Evolutionary conservation across 2,797 vertebrate genomes (phyloP).

Genomic region (Graptemys geographica): DNA sequence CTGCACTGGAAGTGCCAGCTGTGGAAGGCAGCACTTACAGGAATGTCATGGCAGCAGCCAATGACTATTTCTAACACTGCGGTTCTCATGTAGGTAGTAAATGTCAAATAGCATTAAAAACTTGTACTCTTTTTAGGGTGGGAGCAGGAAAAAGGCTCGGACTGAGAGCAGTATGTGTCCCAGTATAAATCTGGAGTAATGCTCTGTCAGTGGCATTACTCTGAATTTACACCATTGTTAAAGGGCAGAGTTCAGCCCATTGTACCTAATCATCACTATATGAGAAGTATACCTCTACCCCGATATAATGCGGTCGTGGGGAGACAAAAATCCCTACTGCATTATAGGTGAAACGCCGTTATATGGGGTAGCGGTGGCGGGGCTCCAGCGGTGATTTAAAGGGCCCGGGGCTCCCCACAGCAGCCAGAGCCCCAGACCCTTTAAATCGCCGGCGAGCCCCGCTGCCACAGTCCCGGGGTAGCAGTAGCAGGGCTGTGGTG

Average conservation of each 20-base stretch:
- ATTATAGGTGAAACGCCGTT: too few relatives aligned
- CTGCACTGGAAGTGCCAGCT: background rate
- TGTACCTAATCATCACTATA: conserved; percentile 17
- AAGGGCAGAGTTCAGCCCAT: background rate
- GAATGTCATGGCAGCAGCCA: background rate
- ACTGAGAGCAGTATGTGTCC: background rate
- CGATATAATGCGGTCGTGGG: too few relatives aligned
- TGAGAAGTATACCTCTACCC: background rate
- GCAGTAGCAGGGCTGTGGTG: too few relatives aligned
- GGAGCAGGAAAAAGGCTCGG: background rate
- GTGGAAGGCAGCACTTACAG: background rate
- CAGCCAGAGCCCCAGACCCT: too few relatives aligned
- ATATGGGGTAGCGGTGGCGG: too few relatives aligned
- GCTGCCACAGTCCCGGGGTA: too few relatives aligned
- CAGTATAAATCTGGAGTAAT: background rate
- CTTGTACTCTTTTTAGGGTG: background rate
- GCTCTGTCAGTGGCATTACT: background rate
- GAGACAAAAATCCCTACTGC: too few relatives aligned
- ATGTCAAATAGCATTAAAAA: background rate
- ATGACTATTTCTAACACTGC: rapidly evolving
- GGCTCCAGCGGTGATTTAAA: too few relatives aligned
- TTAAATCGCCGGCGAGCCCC: too few relatives aligned
- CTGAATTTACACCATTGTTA: background rate
- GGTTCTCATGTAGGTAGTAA: background rate
- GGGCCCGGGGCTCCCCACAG: too few relatives aligned